A percentile compares a stretch with the other conserved stretches of the same genome.
phyloP scores from a whole-genome alignment of 2,888 invertebrate species.

The Cylindroiulus punctatus region DNA sequence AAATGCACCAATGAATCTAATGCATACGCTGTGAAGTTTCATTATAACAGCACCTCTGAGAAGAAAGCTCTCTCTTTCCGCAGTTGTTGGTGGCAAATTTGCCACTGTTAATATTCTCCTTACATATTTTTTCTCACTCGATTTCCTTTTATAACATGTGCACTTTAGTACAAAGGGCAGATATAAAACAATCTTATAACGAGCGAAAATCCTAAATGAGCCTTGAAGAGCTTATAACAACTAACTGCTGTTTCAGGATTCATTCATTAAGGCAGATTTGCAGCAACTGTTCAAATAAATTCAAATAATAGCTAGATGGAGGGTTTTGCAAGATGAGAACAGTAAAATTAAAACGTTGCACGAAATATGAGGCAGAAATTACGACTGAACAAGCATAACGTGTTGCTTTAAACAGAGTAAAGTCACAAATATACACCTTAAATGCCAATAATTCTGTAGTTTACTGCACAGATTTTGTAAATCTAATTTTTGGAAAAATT shows the following conservation, averaged over 20 bases:
- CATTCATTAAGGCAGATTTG: background rate
- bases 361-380: no score
- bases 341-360: background rate
- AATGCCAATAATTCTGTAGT: no score
- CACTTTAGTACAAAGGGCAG: background rate
- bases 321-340: background rate
- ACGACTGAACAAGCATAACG: no score
- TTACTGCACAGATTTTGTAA: no score
- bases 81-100: background rate
- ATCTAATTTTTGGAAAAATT: no score
- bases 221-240: slow-evolving; percentile 5
- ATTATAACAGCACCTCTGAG: background rate
- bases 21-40: background rate
- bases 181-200: background rate
- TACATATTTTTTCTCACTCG: background rate
- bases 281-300: background rate
- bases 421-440: no score
- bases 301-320: background rate
- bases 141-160: background rate
- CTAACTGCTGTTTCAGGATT: background rate
- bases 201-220: background rate
- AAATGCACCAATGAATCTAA: background rate
- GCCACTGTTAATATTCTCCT: background rate
- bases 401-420: no score
- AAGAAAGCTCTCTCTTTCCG: background rate